Base-by-base conservation (phyloP, 1,140 invertebrate species). In the Schlechtendalia chinensis region DNA sequence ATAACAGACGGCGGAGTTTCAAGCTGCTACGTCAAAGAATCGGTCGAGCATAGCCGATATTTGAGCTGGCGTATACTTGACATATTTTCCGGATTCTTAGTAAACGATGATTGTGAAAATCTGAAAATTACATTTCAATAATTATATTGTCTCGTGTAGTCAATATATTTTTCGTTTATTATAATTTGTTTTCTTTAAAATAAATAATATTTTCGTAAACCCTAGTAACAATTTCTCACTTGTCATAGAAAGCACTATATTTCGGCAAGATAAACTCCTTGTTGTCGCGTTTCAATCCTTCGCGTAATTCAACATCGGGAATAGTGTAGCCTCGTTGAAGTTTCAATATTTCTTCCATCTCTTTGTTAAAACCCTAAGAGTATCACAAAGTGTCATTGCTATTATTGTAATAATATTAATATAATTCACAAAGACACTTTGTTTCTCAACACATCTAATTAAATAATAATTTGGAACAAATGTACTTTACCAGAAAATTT, bases 11-110 rank as follows among this genome's bases (percentile, higher is more conserved):
- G 0, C 50, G 5, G n/a, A 27, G 19, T 14, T 59, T 88, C 86
- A 91, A 29, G 90, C 90, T 27, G 90, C 89, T 8, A 93, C 92
- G 88, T 96, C 94, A 86, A 96, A 97, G 83, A 96, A 94, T 82
- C 90, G 91, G 84, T 94, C 92, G 65, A 97, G 91, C 83, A 93
- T 87, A 4, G 89, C 88, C 1, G 90, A 89, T 0, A 97, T 91
- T 87, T 96, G 93, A 82, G 93, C 89, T 12, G 95, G 94, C 47
- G 91, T 91, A 85, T 96, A 96, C 86, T 95, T 97, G 45, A 98
- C 90, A 86, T 98, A 98, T 86, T 99, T 98, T 95, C 93, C 1
- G 91, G 90, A 87, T 97, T 97, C 87, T 97, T 98, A 12, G 94
- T 94, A 85, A 98, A 98, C 24, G 90, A 89, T 39, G 93, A 86